Evolutionary conservation across 1,140 invertebrate species (phyloP).

Genomic region (Drosophila equinoxialis): DNA sequence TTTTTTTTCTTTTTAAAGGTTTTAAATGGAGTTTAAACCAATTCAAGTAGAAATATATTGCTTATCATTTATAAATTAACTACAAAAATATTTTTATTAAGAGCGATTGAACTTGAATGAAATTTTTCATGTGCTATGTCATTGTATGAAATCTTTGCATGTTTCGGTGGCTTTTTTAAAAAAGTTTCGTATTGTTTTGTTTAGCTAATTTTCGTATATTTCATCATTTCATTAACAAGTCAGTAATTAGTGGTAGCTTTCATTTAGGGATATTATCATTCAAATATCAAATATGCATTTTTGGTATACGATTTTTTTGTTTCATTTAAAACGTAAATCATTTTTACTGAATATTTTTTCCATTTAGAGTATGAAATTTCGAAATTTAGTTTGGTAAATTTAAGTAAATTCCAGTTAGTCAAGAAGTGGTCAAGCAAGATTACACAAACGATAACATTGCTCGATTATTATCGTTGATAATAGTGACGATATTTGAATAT

Average conservation of each 20-base stretch:
- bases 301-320: background rate
- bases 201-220: constrained; percentile 33
- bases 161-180: constrained; percentile 16
- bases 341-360: too few species aligned
- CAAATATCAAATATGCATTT: constrained; percentile 1
- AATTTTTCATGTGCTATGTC: background rate
- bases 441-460: background rate
- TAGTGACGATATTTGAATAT: constrained; percentile 1
- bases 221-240: constrained; percentile 37
- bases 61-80: too few species aligned
- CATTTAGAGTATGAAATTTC: background rate
- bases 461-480: background rate
- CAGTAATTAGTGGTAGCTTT: constrained; percentile 21
- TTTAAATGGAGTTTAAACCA: background rate
- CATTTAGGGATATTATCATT: constrained; percentile 8
- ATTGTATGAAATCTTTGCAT: constrained; percentile 22
- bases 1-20: too few species aligned
- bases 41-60: too few species aligned
- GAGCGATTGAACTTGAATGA: background rate
- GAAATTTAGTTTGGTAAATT: background rate
- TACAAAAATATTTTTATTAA: background rate
- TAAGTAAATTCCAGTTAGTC: background rate
- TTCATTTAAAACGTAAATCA: too few species aligned
- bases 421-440: background rate
- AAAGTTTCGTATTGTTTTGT: background rate